Percentiles rank a stretch among this genome's conserved stretches.
phyloP scores from a whole-genome alignment of 2,888 invertebrate species.

The Noctua fimbriata region DNA sequence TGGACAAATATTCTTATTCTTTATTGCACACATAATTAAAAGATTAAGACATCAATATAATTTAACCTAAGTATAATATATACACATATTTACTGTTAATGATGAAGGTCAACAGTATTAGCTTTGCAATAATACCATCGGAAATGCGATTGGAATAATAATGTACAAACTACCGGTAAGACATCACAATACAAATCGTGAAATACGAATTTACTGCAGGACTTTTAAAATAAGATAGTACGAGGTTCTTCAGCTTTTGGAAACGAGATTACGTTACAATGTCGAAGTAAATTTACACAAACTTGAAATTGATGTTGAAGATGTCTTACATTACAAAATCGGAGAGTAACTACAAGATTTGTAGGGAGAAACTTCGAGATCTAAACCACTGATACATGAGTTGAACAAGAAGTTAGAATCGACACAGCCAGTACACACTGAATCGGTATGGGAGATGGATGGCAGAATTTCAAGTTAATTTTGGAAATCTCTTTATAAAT shows the following conservation, averaged over 20 bases:
- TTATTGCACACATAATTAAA: no score
- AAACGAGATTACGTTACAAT: conserved; percentile 18
- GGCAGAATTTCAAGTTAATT: background rate
- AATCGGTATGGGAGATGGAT: background rate
- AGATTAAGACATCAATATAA: background rate
- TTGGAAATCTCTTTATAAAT: background rate
- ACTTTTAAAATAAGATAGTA: conserved; percentile 6
- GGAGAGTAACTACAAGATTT: conserved; percentile 11
- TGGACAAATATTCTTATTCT: background rate
- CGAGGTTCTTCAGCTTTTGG: conserved; percentile 1
- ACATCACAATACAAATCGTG: conserved; percentile 5
- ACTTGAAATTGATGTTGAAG: conserved; percentile 33
- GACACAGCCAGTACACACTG: background rate
- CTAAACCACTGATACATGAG: conserved; percentile 23
- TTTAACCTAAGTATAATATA: background rate
- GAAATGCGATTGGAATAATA: conserved; percentile 52
- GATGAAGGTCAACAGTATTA: conserved; percentile 24
- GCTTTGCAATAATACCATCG: conserved; percentile 43
- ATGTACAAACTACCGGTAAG: conserved; percentile 43
- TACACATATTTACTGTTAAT: background rate
- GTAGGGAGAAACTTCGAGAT: conserved; percentile 31
- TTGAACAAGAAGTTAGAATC: conserved; percentile 25
- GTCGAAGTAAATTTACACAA: conserved; percentile 19
- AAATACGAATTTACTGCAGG: conserved; percentile 22
- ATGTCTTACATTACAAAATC: conserved; percentile 38